A percentile compares a stretch with the other conserved stretches of the same genome.
These are phyloP conservation scores for Yponomeuta evonymella DNA, from an alignment of 2,888 invertebrate genomes.

Conservation along the genomic window DNA sequence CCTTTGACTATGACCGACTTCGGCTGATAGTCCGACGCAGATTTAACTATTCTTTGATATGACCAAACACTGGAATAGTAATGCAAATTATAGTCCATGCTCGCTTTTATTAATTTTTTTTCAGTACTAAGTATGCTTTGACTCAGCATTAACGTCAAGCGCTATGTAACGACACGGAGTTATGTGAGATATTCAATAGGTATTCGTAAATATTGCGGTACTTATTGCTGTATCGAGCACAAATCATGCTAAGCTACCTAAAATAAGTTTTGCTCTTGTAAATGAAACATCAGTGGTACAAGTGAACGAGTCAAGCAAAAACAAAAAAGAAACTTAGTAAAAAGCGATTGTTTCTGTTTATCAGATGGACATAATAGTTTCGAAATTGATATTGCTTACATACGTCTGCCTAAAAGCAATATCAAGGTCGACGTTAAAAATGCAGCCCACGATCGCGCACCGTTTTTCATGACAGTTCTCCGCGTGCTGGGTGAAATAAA, in stretches of 20 bases:
- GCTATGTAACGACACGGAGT: too few species aligned
- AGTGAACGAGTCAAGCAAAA: too few species aligned
- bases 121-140: background rate
- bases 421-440: background rate
- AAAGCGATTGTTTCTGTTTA: too few species aligned
- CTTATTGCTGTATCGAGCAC: too few species aligned
- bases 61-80: background rate
- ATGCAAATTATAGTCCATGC: background rate
- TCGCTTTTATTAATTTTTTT: background rate
- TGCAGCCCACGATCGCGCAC: background rate
- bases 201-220: too few species aligned
- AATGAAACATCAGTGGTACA: too few species aligned
- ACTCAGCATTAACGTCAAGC: background rate
- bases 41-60: background rate
- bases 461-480: background rate
- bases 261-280: too few species aligned
- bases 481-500: background rate
- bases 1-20: background rate
- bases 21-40: background rate
- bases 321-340: too few species aligned
- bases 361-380: too few species aligned
- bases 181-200: too few species aligned
- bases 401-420: background rate
- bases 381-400: too few species aligned
- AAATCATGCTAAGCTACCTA: too few species aligned